Evolutionary conservation across 1,140 invertebrate species (phyloP).

Genomic region (Streblospio benedicti): DNA sequence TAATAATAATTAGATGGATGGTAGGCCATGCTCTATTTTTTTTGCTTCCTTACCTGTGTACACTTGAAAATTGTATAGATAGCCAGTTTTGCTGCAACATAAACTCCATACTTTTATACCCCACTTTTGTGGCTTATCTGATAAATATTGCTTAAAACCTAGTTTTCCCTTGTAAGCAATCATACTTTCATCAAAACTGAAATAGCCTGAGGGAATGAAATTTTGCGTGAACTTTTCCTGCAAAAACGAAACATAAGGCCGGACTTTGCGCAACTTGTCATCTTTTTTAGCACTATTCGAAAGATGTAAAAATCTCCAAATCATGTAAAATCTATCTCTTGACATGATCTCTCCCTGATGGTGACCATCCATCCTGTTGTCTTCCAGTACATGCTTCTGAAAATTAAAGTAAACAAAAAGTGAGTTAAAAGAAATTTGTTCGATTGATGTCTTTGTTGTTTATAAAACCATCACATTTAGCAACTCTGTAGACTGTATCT

Average conservation of each 20-base stretch:
- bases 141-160: constrained; percentile 15
- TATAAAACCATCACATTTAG: no score
- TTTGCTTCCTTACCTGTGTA: neutral
- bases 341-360: neutral
- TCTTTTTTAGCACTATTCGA: no score
- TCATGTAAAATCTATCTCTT: neutral
- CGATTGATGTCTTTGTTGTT: no score
- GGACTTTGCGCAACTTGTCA: no score
- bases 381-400: no score
- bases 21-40: neutral
- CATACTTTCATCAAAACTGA: constrained; percentile 17
- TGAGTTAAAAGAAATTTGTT: no score
- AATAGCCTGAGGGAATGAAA: constrained; percentile 1
- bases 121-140: constrained; percentile 14
- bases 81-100: constrained; percentile 11
- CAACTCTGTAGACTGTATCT: no score
- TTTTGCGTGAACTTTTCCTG: neutral
- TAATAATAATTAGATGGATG: no score
- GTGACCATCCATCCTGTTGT: neutral
- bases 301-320: neutral
- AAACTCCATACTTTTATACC: constrained; percentile 17
- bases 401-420: no score
- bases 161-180: constrained; percentile 14
- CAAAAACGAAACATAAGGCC: no score
- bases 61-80: neutral